phyloP scores from a whole-genome alignment of 2,797 vertebrate genomes.

The Pelodytes ibericus region DNA sequence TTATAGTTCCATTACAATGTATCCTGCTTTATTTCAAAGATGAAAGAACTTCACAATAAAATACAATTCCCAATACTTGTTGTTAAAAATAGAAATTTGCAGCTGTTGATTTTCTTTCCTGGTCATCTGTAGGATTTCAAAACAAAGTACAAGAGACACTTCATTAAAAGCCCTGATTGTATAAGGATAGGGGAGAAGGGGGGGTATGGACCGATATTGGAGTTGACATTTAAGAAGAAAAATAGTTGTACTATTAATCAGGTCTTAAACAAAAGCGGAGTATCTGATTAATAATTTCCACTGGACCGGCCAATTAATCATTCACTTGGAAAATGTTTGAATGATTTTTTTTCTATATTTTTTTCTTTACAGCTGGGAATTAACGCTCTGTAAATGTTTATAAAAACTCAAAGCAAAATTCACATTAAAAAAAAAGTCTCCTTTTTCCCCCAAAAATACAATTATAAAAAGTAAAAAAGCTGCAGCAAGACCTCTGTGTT shows the following conservation, averaged over 20 bases:
- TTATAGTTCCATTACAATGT: conserved; percentile 32
- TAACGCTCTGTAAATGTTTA: conserved; percentile 37
- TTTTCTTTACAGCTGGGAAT: conserved; percentile 42
- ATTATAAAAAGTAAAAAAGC: no score
- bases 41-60: conserved; percentile 19
- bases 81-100: conserved; percentile 48
- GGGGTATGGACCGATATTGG: conserved; percentile 21
- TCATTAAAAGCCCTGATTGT: conserved; percentile 39
- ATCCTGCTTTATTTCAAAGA: conserved; percentile 45
- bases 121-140: conserved; percentile 39
- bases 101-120: conserved; percentile 35
- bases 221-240: conserved; percentile 44
- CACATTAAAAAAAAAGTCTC: neutral
- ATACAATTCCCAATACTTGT: conserved; percentile 32
- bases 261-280: conserved; percentile 44
- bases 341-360: neutral
- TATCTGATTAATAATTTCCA: conserved; percentile 57
- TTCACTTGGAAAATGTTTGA: conserved; percentile 27
- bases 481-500: neutral
- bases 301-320: conserved; percentile 47
- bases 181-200: neutral
- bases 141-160: conserved; percentile 38
- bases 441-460: no score
- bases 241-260: conserved; percentile 51
- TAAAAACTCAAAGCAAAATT: conserved; percentile 7